Conservation (phyloP, 2,888 invertebrate genomes). For the Panopea generosa region DNA sequence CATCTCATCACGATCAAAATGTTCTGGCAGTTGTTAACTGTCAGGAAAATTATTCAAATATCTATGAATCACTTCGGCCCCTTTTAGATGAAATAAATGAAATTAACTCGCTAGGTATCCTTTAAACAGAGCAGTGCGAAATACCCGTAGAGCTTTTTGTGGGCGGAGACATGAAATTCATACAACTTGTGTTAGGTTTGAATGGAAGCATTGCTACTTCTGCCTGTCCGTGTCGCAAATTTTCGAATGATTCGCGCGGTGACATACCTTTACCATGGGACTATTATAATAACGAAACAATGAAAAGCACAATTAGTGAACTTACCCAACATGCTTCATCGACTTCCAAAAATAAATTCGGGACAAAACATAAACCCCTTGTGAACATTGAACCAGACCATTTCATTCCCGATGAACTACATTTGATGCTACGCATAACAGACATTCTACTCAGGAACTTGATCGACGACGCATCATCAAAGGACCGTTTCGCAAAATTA, state of each 20-base stretch:
- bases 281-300: background rate
- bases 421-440: slow-evolving; percentile 6
- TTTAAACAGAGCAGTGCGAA: no score
- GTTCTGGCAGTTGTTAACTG: no score
- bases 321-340: background rate
- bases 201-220: background rate
- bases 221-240: slow-evolving; percentile 18
- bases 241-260: background rate
- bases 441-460: slow-evolving; percentile 7
- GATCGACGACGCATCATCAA: slow-evolving; percentile 3
- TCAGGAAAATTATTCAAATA: no score
- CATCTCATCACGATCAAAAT: no score
- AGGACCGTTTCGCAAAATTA: slow-evolving; percentile 4
- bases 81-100: no score
- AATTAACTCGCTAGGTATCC: no score
- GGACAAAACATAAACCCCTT: background rate
- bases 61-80: no score
- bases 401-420: slow-evolving; percentile 14
- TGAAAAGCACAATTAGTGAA: background rate
- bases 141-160: no score
- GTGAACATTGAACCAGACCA: background rate
- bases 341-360: no score
- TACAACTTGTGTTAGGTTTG: background rate
- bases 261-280: slow-evolving; percentile 1
- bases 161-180: background rate